Evolutionary conservation across 2,797 vertebrate genomes (phyloP).

Genomic region (Perodicticus potto): DNA sequence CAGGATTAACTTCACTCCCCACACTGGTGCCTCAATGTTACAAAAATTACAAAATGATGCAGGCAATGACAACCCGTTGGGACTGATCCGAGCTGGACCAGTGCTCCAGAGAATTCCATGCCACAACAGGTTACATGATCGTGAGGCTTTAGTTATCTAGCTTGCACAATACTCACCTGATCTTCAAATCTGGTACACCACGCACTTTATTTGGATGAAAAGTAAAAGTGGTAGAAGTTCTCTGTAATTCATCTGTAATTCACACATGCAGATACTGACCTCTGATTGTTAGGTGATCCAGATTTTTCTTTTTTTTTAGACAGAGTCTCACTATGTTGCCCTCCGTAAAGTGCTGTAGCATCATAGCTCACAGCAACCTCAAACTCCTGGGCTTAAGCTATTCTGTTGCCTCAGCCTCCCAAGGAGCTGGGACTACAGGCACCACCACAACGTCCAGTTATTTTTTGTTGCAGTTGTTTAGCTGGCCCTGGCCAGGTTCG

Average conservation of each 20-base stretch:
- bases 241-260: background rate
- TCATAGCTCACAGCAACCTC: too few relatives aligned
- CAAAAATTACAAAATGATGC: background rate
- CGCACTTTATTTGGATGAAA: slow-evolving; percentile 35
- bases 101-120: background rate
- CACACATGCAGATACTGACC: slow-evolving; percentile 56
- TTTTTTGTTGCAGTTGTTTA: too few relatives aligned
- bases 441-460: too few relatives aligned
- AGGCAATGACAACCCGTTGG: background rate
- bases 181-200: slow-evolving; percentile 36
- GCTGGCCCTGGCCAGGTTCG: too few relatives aligned
- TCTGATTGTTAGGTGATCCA: slow-evolving; percentile 70
- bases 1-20: background rate
- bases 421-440: too few relatives aligned
- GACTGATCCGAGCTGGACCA: slow-evolving; percentile 5
- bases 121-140: background rate
- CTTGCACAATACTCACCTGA: background rate
- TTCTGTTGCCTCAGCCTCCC: too few relatives aligned
- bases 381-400: too few relatives aligned
- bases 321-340: too few relatives aligned
- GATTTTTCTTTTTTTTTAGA: background rate
- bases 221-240: slow-evolving; percentile 51
- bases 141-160: background rate
- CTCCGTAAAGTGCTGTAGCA: too few relatives aligned
- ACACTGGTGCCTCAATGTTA: slow-evolving; percentile 15